phyloP scores from a whole-genome alignment of 2,113 vertebrate species.

The Varanus komodoensis region DNA sequence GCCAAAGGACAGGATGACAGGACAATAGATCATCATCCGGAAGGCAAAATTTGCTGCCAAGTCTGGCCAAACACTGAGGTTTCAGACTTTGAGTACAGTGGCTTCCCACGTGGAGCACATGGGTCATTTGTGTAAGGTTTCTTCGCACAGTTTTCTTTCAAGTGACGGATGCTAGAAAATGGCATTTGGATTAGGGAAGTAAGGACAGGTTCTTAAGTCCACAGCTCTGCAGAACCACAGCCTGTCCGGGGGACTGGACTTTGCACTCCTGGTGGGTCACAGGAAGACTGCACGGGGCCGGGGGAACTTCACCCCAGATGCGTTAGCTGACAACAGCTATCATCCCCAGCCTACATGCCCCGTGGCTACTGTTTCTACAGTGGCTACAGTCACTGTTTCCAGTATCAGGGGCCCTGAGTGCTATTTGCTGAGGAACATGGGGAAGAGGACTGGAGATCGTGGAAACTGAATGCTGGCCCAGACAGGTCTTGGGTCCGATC shows the following conservation, averaged over 20 bases:
- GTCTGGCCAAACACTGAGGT: slow-evolving; percentile 27
- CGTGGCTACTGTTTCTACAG: no score
- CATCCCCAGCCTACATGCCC: no score
- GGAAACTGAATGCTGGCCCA: no score
- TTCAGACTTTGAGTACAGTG: background rate
- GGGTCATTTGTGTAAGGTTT: slow-evolving; percentile 11
- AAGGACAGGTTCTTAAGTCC: slow-evolving; percentile 25
- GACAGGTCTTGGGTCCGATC: no score
- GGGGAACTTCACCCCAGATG: background rate
- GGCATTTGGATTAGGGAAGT: slow-evolving; percentile 50
- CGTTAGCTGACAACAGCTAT: no score
- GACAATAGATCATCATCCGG: background rate
- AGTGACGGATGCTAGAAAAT: slow-evolving; percentile 5
- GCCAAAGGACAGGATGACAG: slow-evolving; percentile 42
- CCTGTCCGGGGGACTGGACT: background rate
- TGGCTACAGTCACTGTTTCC: no score
- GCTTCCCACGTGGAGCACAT: slow-evolving; percentile 41
- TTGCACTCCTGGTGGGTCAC: no score
- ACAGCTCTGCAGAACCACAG: background rate
- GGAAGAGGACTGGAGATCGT: no score
- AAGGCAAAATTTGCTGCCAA: slow-evolving; percentile 35
- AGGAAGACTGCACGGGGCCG: background rate
- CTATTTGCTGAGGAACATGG: no score
- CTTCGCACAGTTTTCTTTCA: slow-evolving; percentile 24
- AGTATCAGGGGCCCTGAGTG: no score